These are phyloP conservation scores for Cygnus olor DNA, from an alignment of 2,797 vertebrate species.

Conservation along the genomic window DNA sequence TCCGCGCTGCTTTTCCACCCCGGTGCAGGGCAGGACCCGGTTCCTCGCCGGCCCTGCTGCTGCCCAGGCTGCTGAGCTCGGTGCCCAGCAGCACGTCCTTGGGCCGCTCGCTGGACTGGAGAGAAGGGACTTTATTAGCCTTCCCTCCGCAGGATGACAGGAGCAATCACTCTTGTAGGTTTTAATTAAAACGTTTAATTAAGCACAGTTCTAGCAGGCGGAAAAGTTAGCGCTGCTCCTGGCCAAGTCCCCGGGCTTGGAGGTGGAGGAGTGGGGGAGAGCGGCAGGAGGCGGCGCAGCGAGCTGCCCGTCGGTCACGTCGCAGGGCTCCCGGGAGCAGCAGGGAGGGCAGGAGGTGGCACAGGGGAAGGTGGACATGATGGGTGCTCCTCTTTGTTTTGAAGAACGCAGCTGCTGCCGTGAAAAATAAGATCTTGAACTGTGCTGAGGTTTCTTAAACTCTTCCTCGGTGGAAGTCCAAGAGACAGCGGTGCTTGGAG, in stretches of 20 bases:
- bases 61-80: background rate
- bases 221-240: slow-evolving; percentile 50
- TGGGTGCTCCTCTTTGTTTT: background rate
- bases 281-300: background rate
- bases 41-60: background rate
- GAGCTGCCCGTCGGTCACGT: rapidly evolving
- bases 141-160: slow-evolving; percentile 64
- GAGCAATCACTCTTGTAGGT: slow-evolving; percentile 74
- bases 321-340: background rate
- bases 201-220: slow-evolving; percentile 66
- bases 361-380: background rate
- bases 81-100: background rate
- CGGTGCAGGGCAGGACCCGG: background rate
- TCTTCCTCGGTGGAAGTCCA: background rate
- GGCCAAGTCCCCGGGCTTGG: background rate
- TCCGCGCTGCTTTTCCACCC: background rate
- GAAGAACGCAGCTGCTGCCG: background rate
- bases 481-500: background rate
- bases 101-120: background rate
- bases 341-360: background rate
- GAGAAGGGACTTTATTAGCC: slow-evolving; percentile 70
- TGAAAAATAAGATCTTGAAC: slow-evolving; percentile 1
- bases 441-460: background rate
- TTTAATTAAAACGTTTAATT: slow-evolving; percentile 84
- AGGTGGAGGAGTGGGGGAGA: background rate